These are phyloP conservation scores for Autographa gamma DNA, from an alignment of 2,888 invertebrate species.

Conservation along the genomic window DNA sequence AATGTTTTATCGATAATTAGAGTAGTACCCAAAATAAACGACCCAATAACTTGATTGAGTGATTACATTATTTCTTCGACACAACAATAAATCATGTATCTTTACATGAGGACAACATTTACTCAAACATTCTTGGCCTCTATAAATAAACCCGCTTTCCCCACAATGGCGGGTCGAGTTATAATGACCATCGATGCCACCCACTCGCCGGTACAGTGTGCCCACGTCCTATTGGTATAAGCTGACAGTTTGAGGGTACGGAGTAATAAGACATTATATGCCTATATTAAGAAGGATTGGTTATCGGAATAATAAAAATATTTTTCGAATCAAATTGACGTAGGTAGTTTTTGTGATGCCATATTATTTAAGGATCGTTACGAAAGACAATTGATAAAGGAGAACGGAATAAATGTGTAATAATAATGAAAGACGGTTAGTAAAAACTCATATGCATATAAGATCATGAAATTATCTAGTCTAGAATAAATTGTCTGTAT, in stretches of 20 bases:
- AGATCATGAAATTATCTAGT: background rate
- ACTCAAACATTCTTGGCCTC: constrained; percentile 20
- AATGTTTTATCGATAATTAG: background rate
- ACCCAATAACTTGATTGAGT: background rate
- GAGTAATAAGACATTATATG: constrained; percentile 26
- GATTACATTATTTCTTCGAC: background rate
- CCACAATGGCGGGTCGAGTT: constrained; percentile 35
- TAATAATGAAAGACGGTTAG: no score
- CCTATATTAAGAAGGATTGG: background rate
- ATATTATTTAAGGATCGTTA: background rate
- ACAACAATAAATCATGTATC: constrained; percentile 30
- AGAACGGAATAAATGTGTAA: no score
- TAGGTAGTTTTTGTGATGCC: background rate
- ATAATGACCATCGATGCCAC: constrained; percentile 36
- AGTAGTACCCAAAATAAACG: background rate
- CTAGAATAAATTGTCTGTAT: background rate
- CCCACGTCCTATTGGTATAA: constrained; percentile 42
- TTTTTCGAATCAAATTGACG: background rate
- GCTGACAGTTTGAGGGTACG: constrained; percentile 36
- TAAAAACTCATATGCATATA: no score
- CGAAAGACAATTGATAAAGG: no score
- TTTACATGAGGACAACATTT: constrained; percentile 34
- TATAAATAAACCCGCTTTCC: constrained; percentile 40
- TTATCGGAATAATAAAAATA: background rate
- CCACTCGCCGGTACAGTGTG: constrained; percentile 13